A percentile compares a stretch with the other conserved stretches of the same genome.
Conservation (phyloP, 2,888 invertebrate genomes). For the Rhogogaster chlorosoma region DNA sequence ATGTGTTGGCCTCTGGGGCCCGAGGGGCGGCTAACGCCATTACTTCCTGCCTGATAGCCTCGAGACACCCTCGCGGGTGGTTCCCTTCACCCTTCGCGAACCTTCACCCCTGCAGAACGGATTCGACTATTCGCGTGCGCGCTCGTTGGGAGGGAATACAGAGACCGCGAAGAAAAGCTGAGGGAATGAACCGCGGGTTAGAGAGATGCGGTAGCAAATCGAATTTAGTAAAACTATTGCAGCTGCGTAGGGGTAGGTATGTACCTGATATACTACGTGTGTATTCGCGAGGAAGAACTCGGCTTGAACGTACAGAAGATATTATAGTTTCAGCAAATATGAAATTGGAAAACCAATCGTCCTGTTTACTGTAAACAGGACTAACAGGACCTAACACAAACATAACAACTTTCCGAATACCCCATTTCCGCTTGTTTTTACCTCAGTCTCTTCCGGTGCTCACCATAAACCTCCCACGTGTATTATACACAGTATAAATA, state of each 20-base stretch:
- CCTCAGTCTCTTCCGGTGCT: slow-evolving; percentile 42
- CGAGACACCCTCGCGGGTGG: slow-evolving; percentile 62
- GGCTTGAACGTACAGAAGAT: slow-evolving; percentile 62
- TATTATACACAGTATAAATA: neutral
- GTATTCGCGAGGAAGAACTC: neutral
- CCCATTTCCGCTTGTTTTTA: slow-evolving; percentile 35
- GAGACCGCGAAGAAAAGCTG: slow-evolving; percentile 52
- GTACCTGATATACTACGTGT: slow-evolving; percentile 59
- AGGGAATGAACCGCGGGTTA: slow-evolving; percentile 56
- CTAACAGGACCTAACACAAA: slow-evolving; percentile 56
- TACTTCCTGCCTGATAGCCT: slow-evolving; percentile 69
- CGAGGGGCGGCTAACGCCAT: slow-evolving; percentile 67
- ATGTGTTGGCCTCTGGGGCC: slow-evolving; percentile 69
- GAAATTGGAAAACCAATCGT: slow-evolving; percentile 56
- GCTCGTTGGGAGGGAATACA: neutral
- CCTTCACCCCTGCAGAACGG: slow-evolving; percentile 25
- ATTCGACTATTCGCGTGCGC: slow-evolving; percentile 42
- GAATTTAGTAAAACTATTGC: slow-evolving; percentile 70
- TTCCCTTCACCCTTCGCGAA: slow-evolving; percentile 38
- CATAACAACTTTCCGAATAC: slow-evolving; percentile 52
- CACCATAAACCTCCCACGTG: slow-evolving; percentile 10
- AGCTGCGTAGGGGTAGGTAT: neutral
- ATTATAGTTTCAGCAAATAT: slow-evolving; percentile 63
- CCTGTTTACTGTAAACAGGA: slow-evolving; percentile 60
- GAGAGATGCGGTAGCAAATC: slow-evolving; percentile 62